These are phyloP conservation scores for Rutpela maculata DNA, from an alignment of 2,888 invertebrate genomes.

Conservation along the genomic window DNA sequence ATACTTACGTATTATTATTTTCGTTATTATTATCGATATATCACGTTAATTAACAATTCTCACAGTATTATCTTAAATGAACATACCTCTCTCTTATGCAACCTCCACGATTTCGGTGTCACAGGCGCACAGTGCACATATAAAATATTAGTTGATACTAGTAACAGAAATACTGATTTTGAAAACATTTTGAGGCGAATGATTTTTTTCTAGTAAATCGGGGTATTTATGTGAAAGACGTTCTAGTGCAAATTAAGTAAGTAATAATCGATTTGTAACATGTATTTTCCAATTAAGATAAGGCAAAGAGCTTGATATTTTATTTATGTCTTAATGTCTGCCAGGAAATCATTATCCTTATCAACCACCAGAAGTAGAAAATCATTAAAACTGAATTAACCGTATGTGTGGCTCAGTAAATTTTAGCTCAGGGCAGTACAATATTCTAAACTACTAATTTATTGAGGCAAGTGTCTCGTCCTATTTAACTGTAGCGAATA, in stretches of 20 bases:
- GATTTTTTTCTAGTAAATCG: not conserved
- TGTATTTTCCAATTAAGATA: not conserved
- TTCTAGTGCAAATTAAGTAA: not conserved
- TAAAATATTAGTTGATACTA: not conserved
- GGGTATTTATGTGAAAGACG: not conserved
- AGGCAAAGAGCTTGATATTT: not conserved
- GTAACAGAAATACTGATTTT: slow-evolving; percentile 6
- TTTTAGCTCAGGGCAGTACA: too few species aligned
- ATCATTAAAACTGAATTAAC: not conserved
- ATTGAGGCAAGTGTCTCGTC: not conserved
- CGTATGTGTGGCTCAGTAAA: too few species aligned
- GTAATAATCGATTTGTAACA: slow-evolving; percentile 12
- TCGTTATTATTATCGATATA: too few species aligned
- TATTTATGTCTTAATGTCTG: not conserved
- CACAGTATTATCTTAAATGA: too few species aligned
- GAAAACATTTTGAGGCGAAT: slow-evolving; percentile 1
- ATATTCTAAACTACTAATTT: not conserved
- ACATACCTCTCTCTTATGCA: too few species aligned
- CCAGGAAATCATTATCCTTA: not conserved
- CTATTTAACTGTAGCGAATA: too few species aligned
- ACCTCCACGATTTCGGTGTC: too few species aligned
- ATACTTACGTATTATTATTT: too few species aligned
- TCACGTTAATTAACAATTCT: too few species aligned
- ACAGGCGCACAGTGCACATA: not conserved
- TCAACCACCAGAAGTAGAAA: not conserved